Percentiles rank a stretch among this genome's conserved stretches.
Conservation (phyloP, 2,113 vertebrate genomes). For the Engystomops pustulosus region DNA sequence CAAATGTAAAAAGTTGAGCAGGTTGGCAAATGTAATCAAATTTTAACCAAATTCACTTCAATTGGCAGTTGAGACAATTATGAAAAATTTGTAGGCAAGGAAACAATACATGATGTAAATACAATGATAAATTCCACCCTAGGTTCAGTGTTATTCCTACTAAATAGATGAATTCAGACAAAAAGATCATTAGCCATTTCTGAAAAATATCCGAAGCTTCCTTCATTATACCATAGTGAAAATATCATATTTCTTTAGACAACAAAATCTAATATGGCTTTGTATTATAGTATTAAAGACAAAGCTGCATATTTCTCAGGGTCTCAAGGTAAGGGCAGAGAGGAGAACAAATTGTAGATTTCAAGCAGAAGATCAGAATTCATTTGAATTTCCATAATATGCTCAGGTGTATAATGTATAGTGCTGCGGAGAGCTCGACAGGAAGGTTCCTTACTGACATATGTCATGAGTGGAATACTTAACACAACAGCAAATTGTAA, state of each 20-base stretch:
- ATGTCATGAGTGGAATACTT: conserved; percentile 22
- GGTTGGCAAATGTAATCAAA: too few species aligned
- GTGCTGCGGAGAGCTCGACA: conserved; percentile 19
- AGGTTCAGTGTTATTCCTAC: too few species aligned
- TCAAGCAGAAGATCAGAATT: conserved; percentile 46
- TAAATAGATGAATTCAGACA: conserved; percentile 60
- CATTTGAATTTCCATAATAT: conserved; percentile 52
- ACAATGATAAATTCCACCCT: too few species aligned
- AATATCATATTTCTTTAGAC: background rate
- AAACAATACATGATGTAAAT: too few species aligned
- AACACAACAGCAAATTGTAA: conserved; percentile 22
- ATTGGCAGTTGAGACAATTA: too few species aligned
- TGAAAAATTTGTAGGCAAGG: too few species aligned
- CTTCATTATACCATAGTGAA: background rate
- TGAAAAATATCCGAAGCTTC: background rate
- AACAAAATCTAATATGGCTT: conserved; percentile 16
- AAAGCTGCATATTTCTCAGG: conserved; percentile 10
- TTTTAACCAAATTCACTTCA: too few species aligned
- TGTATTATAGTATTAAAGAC: background rate
- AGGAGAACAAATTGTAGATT: conserved; percentile 41
- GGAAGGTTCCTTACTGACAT: conserved; percentile 22
- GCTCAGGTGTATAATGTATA: conserved; percentile 43
- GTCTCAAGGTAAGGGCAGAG: conserved; percentile 35
- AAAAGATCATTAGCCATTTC: conserved; percentile 24
- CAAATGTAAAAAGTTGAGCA: too few species aligned